Conservation (phyloP, 2,113 vertebrate genomes). For the Xiphorhynchus elegans region DNA sequence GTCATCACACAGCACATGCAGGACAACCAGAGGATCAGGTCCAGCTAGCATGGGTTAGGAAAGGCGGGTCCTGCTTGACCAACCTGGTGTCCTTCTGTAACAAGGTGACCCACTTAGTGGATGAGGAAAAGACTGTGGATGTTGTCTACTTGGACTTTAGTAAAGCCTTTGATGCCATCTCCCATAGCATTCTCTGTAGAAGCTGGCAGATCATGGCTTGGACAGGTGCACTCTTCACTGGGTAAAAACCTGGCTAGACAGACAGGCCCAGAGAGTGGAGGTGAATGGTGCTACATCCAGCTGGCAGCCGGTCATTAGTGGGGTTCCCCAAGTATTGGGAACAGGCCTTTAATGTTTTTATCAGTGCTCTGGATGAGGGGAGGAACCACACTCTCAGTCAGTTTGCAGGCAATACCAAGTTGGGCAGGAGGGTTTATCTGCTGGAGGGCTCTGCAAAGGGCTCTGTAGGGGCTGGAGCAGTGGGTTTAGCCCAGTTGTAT, state of each 20-base stretch:
- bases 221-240: not conserved
- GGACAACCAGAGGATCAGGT: not conserved
- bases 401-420: not conserved
- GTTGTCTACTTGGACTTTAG: not conserved
- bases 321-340: not conserved
- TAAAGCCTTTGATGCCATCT: not conserved
- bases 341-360: not conserved
- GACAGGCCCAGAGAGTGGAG: not conserved
- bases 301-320: not conserved
- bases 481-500: no score
- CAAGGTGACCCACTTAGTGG: not conserved
- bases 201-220: not conserved
- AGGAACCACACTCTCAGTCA: not conserved
- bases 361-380: not conserved
- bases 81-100: not conserved
- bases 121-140: not conserved
- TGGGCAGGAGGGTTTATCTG: not conserved
- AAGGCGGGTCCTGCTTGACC: not conserved
- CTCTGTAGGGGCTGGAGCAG: rapidly evolving
- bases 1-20: not conserved
- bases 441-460: not conserved
- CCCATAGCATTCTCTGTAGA: not conserved
- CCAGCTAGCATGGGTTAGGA: no score
- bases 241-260: not conserved
- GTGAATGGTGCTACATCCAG: not conserved